Evolutionary conservation across 2,113 vertebrate genomes (phyloP).

Genomic region (Crotalus horridus): DNA sequence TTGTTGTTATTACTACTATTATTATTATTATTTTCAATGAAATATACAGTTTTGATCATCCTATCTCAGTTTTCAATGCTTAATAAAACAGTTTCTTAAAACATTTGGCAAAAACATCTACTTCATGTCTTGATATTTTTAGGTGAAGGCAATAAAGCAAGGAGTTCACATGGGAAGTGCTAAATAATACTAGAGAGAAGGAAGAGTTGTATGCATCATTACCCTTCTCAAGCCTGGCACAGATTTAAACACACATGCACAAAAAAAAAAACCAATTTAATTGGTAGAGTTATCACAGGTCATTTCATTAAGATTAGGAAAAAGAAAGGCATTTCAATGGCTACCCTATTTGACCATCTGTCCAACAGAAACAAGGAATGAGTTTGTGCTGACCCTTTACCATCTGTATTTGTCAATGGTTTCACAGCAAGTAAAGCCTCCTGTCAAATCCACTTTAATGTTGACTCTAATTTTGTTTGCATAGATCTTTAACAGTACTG

Average conservation of each 20-base stretch:
- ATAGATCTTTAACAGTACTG: constrained; percentile 11
- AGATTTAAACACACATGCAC: not conserved
- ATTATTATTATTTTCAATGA: not conserved
- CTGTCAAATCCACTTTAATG: constrained; percentile 24
- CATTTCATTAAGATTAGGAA: constrained; percentile 53
- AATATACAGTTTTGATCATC: not conserved
- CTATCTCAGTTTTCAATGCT: not conserved
- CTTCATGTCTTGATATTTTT: constrained; percentile 22
- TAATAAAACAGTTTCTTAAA: not conserved
- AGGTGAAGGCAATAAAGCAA: constrained; percentile 25
- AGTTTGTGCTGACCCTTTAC: constrained; percentile 42
- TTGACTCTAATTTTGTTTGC: constrained; percentile 43
- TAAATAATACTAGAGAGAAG: not conserved
- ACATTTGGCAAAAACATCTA: not conserved
- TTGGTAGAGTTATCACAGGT: constrained; percentile 41
- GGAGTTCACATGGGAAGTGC: not conserved
- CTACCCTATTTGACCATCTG: constrained; percentile 47
- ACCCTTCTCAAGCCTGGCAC: constrained; percentile 5
- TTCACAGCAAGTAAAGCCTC: constrained; percentile 24
- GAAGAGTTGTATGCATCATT: constrained; percentile 11
- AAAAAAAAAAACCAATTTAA: not conserved
- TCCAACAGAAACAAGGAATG: constrained; percentile 43
- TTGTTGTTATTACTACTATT: too few species aligned
- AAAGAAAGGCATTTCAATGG: constrained; percentile 7
- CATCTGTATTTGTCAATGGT: constrained; percentile 45